Base-by-base conservation (phyloP, 2,113 vertebrate species). In the Rhea americana region DNA sequence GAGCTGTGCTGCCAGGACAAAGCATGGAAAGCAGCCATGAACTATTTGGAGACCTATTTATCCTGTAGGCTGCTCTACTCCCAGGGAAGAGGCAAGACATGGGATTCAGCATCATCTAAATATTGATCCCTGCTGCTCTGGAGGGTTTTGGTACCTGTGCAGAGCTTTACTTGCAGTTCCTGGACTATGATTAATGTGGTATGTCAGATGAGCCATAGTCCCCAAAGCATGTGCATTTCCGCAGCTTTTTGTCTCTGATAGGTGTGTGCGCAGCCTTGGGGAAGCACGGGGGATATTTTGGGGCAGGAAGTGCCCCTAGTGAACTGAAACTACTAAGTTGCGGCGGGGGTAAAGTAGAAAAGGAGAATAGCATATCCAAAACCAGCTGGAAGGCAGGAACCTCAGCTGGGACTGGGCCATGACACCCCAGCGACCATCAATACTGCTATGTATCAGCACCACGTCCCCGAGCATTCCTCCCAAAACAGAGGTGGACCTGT, bases 121-220 rank as follows among this genome's bases (percentile, higher is more conserved):
- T 61, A 8, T 59, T 37, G 59, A 37, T 93, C 39, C 20, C 7
- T 0, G 3, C 13, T 0, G 0, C 45, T 78, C 74, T 74, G 68
- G n/a, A 76, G 43, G 32, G 30, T 86, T 90, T 50, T 53, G 16
- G n/a, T 81, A 37, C 28, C 32, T 80, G 39, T 56, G 77, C 59
- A 80, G 76, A 72, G 72, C 47, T 76, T 39, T 83, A 30, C 73
- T 94, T 1, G 0, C 15, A 43, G 20, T 93, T 7, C 53, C 1
- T 0, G 63, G 41, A 30, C n/a, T 72, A 48, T 39, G 37, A 37
- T 55, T 26, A 3, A 58, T 47, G 50, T 22, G 35, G 37, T 48
- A 45, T 51, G 48, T 61, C 2, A 0, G n/a, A 30, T 87, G 73
- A 87, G 9, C 73, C 1, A 1, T 9, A 88, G 19, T 47, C 32